Percentiles rank a stretch among this genome's conserved stretches.
These are phyloP conservation scores for Idris sp. DNA, from an alignment of 1,140 invertebrate genomes.

Conservation along the genomic window DNA sequence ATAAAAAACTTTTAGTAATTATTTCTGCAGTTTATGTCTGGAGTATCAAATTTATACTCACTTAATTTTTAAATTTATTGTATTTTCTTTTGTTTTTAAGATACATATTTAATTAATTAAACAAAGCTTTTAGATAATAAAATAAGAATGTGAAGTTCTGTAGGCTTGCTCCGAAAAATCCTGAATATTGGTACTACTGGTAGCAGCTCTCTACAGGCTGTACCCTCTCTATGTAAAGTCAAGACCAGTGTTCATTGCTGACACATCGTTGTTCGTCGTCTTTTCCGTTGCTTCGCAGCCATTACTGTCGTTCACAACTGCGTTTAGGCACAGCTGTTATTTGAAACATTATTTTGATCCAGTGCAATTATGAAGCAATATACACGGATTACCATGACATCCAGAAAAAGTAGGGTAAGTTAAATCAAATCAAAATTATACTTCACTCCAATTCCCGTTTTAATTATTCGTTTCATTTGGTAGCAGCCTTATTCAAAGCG, in stretches of 20 bases:
- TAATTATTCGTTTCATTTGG: neutral
- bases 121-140: too few species aligned
- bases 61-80: too few species aligned
- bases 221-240: slow-evolving; percentile 22
- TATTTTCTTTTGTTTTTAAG: too few species aligned
- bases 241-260: slow-evolving; percentile 17
- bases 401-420: slow-evolving; percentile 38
- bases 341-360: slow-evolving; percentile 30
- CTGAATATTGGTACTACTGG: too few species aligned
- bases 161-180: too few species aligned
- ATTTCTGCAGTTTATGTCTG: too few species aligned
- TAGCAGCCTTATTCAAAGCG: slow-evolving; percentile 5
- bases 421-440: neutral
- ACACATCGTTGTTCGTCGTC: slow-evolving; percentile 17
- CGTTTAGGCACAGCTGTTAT: slow-evolving; percentile 38
- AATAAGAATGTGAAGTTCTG: too few species aligned
- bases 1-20: too few species aligned
- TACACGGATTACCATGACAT: slow-evolving; percentile 5
- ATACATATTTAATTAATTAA: too few species aligned
- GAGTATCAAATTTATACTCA: too few species aligned
- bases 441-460: neutral
- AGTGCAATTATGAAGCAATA: slow-evolving; percentile 41
- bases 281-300: slow-evolving; percentile 47
- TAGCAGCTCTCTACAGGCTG: too few species aligned
- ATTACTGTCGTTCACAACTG: slow-evolving; percentile 36